A percentile compares a stretch with the other conserved stretches of the same genome.
phyloP scores from a whole-genome alignment of 2,113 vertebrate genomes.

The Coptodon bakossiorum region DNA sequence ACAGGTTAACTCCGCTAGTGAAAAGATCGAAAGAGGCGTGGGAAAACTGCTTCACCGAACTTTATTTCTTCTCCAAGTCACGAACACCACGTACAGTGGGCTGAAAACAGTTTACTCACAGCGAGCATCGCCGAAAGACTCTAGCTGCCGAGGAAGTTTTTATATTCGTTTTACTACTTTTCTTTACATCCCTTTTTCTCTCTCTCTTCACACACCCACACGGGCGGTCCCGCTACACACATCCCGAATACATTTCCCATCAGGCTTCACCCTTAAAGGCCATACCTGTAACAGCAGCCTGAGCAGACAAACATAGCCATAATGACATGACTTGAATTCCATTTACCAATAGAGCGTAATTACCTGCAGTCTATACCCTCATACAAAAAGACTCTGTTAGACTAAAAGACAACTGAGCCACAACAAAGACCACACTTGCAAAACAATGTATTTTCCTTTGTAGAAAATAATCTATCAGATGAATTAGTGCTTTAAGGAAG shows the following conservation, averaged over 20 bases:
- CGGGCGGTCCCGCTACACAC: background rate
- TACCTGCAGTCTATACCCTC: background rate
- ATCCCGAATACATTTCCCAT: background rate
- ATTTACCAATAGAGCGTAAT: background rate
- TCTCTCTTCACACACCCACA: background rate
- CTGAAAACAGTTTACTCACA: background rate
- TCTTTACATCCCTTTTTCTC: background rate
- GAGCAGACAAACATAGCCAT: background rate
- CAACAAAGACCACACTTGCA: background rate
- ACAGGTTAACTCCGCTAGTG: background rate
- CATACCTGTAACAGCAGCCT: background rate
- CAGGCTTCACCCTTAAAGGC: background rate
- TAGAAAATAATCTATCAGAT: background rate
- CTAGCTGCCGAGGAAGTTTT: background rate
- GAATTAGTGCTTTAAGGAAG: background rate
- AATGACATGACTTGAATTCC: slow-evolving; percentile 1
- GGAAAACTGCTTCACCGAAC: background rate
- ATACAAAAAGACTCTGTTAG: background rate
- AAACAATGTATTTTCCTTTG: background rate
- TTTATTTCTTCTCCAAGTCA: background rate
- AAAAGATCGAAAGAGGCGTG: background rate
- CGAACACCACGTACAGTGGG: background rate
- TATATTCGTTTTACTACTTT: background rate
- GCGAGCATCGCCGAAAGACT: background rate
- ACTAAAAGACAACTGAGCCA: background rate